These are phyloP conservation scores for Saccostrea cuccullata DNA, from an alignment of 1,140 invertebrate genomes.

Conservation along the genomic window DNA sequence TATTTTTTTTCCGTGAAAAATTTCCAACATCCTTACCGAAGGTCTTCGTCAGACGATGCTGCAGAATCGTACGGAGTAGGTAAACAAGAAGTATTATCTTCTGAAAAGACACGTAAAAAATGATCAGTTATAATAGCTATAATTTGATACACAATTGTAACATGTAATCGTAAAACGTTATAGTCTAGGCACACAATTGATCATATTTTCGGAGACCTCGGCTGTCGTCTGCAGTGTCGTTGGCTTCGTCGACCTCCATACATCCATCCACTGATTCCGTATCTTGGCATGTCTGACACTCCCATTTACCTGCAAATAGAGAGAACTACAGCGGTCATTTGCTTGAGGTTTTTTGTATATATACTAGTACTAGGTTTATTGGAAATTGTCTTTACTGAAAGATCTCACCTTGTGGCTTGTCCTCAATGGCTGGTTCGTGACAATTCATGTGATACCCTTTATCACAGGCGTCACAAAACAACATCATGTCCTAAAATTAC, in stretches of 20 bases:
- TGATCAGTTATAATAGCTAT: no score
- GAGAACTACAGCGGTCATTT: not conserved
- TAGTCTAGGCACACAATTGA: no score
- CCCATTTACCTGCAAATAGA: constrained; percentile 61
- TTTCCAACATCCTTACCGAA: not conserved
- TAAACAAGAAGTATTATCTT: constrained; percentile 53
- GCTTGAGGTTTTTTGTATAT: not conserved
- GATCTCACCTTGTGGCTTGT: constrained; percentile 70
- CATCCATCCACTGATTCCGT: constrained; percentile 38
- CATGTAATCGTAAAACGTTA: no score
- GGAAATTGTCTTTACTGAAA: not conserved
- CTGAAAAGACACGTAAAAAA: constrained; percentile 21
- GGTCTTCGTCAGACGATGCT: constrained; percentile 51
- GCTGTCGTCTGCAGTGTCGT: constrained; percentile 42
- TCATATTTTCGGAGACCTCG: not conserved
- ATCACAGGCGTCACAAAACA: constrained; percentile 88
- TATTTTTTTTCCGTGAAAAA: not conserved
- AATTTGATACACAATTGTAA: no score
- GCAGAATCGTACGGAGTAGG: constrained; percentile 61
- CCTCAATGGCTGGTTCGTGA: constrained; percentile 80
- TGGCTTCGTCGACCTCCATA: constrained; percentile 52
- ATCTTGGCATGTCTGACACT: constrained; percentile 59
- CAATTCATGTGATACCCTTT: constrained; percentile 89
- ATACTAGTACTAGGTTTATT: constrained; percentile 38
- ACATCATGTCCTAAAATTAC: constrained; percentile 68